phyloP scores from a whole-genome alignment of 2,113 vertebrate species.

The Calyptommatus sinebrachiatus region DNA sequence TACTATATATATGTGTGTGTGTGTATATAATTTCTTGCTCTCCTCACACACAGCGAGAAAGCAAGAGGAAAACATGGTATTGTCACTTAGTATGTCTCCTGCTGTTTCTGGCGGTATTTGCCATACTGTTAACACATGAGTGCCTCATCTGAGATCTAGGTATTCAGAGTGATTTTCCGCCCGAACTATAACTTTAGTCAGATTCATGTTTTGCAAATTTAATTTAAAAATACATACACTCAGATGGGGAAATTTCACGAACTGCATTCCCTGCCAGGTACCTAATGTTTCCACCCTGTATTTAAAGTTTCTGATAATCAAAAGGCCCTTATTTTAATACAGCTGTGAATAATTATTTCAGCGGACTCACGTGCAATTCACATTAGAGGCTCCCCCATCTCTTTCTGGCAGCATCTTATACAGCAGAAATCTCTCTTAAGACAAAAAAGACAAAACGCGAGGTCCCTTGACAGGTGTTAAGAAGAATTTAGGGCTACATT shows the following conservation, averaged over 20 bases:
- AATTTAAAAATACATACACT: not conserved
- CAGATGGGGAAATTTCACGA: not conserved
- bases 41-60: too few relatives aligned
- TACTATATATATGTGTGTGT: too few relatives aligned
- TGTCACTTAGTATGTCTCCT: not conserved
- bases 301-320: constrained; percentile 65
- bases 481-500: not conserved
- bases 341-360: constrained; percentile 52
- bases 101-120: not conserved
- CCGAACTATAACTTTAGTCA: not conserved
- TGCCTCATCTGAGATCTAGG: not conserved
- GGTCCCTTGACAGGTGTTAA: not conserved
- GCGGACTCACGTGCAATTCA: constrained; percentile 33
- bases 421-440: not conserved
- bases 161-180: not conserved
- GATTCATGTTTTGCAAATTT: not conserved
- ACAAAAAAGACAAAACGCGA: not conserved
- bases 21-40: too few relatives aligned
- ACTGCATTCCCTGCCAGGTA: not conserved
- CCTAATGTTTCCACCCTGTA: constrained; percentile 57
- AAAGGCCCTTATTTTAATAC: constrained; percentile 43
- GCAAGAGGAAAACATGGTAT: not conserved
- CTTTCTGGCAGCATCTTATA: not conserved
- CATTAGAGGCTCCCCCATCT: constrained; percentile 35
- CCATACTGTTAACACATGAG: not conserved